Evolutionary conservation across 2,797 vertebrate species (phyloP), one percentile per base, ranked within the genome.

Genomic region (Sternarchorhynchus goeldii): DNA sequence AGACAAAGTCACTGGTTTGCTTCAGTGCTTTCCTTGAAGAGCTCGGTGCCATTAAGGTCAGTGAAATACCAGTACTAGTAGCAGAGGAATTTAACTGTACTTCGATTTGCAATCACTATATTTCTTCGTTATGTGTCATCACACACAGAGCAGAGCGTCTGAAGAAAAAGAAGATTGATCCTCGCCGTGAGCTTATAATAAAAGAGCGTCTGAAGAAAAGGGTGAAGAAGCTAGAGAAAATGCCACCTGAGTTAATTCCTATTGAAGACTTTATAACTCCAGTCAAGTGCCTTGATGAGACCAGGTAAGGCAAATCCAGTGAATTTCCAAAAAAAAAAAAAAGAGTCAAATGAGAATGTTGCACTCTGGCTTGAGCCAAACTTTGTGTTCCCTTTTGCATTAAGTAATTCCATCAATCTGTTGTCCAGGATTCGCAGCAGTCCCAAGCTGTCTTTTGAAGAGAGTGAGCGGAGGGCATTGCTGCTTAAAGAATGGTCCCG

Each of bases 101-200:
- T 21, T 53, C 4, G n/a, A 8, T 29, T 31, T 56, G 18, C 34
- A 5, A 25, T 50, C 10, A 31, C 7, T 56, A 17, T 18, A 18
- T 41, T 16, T 67, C 16, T 14, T 65, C 8, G 0, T 25, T 25
- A 25, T 58, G 20, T 76, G 29, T 36, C 2, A 63, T 45, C 14
- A 14, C 21, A 55, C 57, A 36, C 71, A 99, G 97, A 89, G 95
- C 93, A 53, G 96, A 98, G 82, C 96, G 96, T 0, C 94, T 86
- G 81, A 99, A 96, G 88, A 99, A 97, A 85, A 99, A 99, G 88
- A 99, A 93, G 70, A 89, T 94, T 2, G 95, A 99, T 82, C 93
- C 95, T 5, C 95, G 32, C 80, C 93, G 92, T 82, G 97, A 98
- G 2, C 90, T 89, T 63, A 73, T 94, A n/a, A 21, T 82, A 6